phyloP scores from a whole-genome alignment of 2,113 vertebrate species.

The Merops nubicus region DNA sequence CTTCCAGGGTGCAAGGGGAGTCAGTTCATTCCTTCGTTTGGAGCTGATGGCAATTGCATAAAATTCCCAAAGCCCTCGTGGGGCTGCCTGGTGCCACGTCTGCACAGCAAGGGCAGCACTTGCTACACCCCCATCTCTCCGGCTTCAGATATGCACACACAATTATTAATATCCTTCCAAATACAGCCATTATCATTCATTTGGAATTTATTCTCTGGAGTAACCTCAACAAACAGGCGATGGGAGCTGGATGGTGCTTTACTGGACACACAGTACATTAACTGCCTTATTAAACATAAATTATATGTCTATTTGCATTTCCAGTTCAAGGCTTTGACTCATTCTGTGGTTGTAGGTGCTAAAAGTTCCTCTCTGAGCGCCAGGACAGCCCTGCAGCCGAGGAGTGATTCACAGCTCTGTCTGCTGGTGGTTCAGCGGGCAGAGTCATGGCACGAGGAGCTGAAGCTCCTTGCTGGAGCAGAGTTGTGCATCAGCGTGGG shows the following conservation, averaged over 20 bases:
- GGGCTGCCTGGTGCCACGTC: background rate
- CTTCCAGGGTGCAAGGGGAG: background rate
- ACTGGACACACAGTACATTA: background rate
- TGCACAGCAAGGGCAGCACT: background rate
- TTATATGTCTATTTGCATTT: background rate
- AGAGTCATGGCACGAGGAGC: background rate
- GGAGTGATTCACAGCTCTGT: background rate
- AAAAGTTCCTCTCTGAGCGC: background rate
- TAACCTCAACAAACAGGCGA: background rate
- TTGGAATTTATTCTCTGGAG: background rate
- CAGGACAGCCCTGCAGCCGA: background rate
- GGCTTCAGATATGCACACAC: background rate
- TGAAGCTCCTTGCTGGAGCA: background rate
- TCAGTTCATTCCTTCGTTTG: background rate
- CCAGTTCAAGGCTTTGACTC: background rate
- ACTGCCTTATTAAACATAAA: conserved; percentile 2
- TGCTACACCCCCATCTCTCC: background rate
- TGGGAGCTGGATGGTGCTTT: background rate
- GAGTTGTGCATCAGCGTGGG: background rate
- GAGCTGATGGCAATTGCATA: background rate
- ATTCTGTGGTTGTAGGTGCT: background rate
- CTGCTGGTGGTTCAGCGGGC: background rate
- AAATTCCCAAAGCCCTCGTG: background rate
- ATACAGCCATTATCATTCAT: background rate
- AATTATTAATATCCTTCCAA: background rate